Evolutionary conservation across 2,888 invertebrate genomes (phyloP).

Genomic region (Gari tellinella): DNA sequence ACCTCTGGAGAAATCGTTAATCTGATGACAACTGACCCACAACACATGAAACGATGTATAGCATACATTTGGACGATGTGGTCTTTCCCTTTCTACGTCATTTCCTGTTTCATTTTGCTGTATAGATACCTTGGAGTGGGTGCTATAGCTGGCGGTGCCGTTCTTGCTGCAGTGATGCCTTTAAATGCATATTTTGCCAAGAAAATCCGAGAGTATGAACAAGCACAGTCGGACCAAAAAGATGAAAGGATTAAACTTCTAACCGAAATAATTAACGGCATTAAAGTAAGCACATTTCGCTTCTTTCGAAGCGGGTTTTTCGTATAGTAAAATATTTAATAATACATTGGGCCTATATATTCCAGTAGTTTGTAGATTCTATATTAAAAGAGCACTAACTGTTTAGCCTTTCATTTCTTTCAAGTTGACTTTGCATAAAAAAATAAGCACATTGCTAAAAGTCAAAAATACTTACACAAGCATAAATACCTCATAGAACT

Average conservation of each 20-base stretch:
- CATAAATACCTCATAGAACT: too few relatives aligned
- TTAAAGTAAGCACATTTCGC: constrained; percentile 77
- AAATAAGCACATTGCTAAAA: too few relatives aligned
- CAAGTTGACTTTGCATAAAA: too few relatives aligned
- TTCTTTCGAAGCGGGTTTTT: too few relatives aligned
- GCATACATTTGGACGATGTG: constrained; percentile 69
- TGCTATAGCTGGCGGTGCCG: constrained; percentile 92
- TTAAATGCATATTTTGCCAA: constrained; percentile 80
- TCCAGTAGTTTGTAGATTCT: too few relatives aligned
- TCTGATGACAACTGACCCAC: constrained; percentile 83
- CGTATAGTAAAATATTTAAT: too few relatives aligned
- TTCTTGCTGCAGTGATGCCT: constrained; percentile 94
- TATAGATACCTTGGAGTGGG: constrained; percentile 88
- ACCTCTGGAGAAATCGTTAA: constrained; percentile 84
- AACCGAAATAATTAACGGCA: constrained; percentile 82
- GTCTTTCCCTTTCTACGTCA: constrained; percentile 68
- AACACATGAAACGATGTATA: constrained; percentile 72
- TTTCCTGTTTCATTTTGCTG: constrained; percentile 85
- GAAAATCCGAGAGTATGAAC: constrained; percentile 72
- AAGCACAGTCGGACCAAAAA: constrained; percentile 71
- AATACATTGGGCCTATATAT: too few relatives aligned
- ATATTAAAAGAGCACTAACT: too few relatives aligned
- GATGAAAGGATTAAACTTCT: constrained; percentile 80
- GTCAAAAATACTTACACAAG: too few relatives aligned
- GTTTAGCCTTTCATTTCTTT: too few relatives aligned